phyloP scores from a whole-genome alignment of 2,113 vertebrate species.

The Pituophis catenifer region DNA sequence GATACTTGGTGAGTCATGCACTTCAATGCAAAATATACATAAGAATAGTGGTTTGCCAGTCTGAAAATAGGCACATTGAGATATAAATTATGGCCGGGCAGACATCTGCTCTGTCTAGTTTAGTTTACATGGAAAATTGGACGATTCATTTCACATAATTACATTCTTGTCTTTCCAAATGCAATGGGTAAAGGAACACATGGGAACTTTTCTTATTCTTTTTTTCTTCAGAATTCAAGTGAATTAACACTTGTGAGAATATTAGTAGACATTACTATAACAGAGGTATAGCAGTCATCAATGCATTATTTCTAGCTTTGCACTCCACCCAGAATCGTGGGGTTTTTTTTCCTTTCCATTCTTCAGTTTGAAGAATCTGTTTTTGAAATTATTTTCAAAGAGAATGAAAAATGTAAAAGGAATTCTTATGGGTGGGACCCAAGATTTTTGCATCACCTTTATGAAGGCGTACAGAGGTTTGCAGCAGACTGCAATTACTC shows the following conservation, averaged over 20 bases:
- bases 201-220: neutral
- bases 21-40: constrained; percentile 10
- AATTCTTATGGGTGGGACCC: neutral
- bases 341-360: neutral
- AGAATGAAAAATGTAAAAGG: neutral
- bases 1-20: neutral
- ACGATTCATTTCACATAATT: constrained; percentile 20
- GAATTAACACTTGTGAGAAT: neutral
- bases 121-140: constrained; percentile 3
- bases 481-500: neutral
- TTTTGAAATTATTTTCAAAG: neutral
- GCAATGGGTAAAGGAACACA: neutral
- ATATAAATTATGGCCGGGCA: neutral
- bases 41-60: neutral
- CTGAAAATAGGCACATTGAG: constrained; percentile 14
- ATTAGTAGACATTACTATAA: neutral
- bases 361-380: neutral
- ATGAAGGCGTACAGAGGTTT: neutral
- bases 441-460: neutral
- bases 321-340: neutral
- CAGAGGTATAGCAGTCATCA: neutral
- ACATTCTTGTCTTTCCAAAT: constrained; percentile 22
- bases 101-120: neutral
- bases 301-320: neutral
- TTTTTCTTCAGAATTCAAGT: constrained; percentile 16